These are phyloP conservation scores for Lagodon rhomboides DNA, from an alignment of 2,797 vertebrate genomes.

Conservation along the genomic window DNA sequence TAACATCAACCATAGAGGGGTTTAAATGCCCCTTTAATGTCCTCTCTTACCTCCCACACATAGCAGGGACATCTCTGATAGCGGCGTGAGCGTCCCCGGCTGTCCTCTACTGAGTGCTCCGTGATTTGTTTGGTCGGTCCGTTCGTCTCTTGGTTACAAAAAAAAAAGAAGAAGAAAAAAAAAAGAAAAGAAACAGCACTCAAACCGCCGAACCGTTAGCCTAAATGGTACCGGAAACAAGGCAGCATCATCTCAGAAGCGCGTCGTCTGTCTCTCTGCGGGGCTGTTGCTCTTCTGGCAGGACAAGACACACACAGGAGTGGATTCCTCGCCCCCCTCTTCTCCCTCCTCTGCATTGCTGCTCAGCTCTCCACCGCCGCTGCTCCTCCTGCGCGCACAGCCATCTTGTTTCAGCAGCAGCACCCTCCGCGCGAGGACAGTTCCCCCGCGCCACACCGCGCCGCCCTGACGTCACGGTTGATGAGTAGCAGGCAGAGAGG, in stretches of 20 bases:
- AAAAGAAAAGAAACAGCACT: background rate
- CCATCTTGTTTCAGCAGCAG: constrained; percentile 88
- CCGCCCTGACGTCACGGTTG: constrained; percentile 83
- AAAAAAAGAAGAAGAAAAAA: constrained; percentile 3
- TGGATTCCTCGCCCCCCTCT: constrained; percentile 60
- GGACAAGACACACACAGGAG: constrained; percentile 63
- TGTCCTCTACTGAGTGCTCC: constrained; percentile 77
- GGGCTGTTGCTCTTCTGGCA: constrained; percentile 62
- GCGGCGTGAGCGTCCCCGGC: constrained; percentile 76
- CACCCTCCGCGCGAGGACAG: constrained; percentile 70
- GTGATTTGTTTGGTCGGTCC: constrained; percentile 72
- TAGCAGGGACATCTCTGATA: constrained; percentile 91
- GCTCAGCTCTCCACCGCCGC: constrained; percentile 67
- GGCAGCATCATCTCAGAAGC: constrained; percentile 40
- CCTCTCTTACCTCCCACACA: constrained; percentile 91
- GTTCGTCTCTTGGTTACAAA: constrained; percentile 45
- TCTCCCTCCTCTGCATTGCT: constrained; percentile 77
- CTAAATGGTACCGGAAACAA: constrained; percentile 39
- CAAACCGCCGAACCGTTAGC: constrained; percentile 28
- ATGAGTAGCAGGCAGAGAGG: constrained; percentile 63
- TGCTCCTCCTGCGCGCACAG: constrained; percentile 82
- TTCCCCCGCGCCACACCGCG: constrained; percentile 63
- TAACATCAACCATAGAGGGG: background rate
- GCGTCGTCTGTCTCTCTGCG: constrained; percentile 35
- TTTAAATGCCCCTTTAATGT: background rate